Evolutionary conservation across 2,888 invertebrate species (phyloP).

Genomic region (Drosophila merina): DNA sequence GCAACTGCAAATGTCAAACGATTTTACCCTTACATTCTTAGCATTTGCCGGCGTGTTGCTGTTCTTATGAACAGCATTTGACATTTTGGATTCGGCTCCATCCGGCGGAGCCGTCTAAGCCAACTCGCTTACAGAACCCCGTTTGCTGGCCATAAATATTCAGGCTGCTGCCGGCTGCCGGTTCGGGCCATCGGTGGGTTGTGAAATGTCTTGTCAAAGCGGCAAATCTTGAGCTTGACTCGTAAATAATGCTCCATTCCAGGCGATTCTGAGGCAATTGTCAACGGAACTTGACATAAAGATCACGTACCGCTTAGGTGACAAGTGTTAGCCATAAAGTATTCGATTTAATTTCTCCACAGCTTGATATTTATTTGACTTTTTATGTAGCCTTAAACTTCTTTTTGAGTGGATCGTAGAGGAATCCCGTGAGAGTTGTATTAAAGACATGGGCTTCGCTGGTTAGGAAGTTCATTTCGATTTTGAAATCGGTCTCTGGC

Average conservation of each 20-base stretch:
- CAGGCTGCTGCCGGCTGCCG: conserved; percentile 52
- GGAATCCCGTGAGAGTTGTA: conserved; percentile 27
- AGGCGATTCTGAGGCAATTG: conserved; percentile 19
- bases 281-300: conserved; percentile 47
- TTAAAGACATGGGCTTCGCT: conserved; percentile 12
- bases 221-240: conserved; percentile 75
- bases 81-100: conserved; percentile 35
- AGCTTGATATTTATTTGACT: not conserved
- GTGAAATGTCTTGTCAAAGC: conserved; percentile 73
- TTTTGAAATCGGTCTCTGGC: conserved; percentile 43
- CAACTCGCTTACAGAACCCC: conserved; percentile 39
- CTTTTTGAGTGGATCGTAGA: conserved; percentile 9
- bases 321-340: conserved; percentile 30
- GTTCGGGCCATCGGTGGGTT: conserved; percentile 52
- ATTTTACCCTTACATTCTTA: conserved; percentile 46
- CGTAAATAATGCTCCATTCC: conserved; percentile 74
- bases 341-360: conserved; percentile 19
- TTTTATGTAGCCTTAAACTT: not conserved
- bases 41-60: conserved; percentile 34
- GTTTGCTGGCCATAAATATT: conserved; percentile 65
- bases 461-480: conserved; percentile 39
- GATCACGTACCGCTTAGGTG: conserved; percentile 39
- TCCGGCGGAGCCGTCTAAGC: conserved; percentile 22
- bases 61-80: conserved; percentile 49
- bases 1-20: conserved; percentile 46